phyloP scores from a whole-genome alignment of 53 echinoderm and acorn worm genomes.

The Mesocentrotus franciscanus region DNA sequence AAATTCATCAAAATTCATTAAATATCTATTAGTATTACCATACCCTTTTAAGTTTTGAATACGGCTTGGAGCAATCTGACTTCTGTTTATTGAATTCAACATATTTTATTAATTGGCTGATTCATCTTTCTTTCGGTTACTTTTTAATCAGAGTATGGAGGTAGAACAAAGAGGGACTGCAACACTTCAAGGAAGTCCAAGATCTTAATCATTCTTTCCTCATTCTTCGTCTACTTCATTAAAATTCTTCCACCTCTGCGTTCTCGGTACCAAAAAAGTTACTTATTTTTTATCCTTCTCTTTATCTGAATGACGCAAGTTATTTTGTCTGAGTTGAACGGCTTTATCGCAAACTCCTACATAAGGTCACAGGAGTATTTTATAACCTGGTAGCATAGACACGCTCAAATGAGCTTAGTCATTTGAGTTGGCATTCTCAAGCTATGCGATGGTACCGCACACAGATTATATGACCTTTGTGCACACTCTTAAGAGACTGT shows the following conservation, averaged over 20 bases:
- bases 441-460: background rate
- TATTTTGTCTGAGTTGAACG: background rate
- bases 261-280: background rate
- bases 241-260: slow-evolving; percentile 26
- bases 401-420: slow-evolving; percentile 36
- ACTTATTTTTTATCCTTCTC: background rate
- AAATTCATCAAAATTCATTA: too few relatives aligned
- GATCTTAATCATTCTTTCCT: background rate
- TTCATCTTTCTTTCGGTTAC: background rate
- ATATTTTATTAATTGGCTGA: background rate
- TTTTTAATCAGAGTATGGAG: background rate
- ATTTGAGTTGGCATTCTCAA: slow-evolving; percentile 17
- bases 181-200: background rate
- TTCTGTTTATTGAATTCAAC: background rate
- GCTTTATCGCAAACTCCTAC: background rate
- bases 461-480: background rate
- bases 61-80: background rate
- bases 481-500: background rate
- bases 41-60: background rate
- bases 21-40: background rate
- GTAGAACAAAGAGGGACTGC: background rate
- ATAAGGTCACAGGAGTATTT: background rate
- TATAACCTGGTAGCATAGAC: background rate
- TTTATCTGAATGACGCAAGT: background rate
- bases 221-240: background rate